Evolutionary conservation across 1,140 invertebrate genomes (phyloP).

Genomic region (Geopemphigus sp.): DNA sequence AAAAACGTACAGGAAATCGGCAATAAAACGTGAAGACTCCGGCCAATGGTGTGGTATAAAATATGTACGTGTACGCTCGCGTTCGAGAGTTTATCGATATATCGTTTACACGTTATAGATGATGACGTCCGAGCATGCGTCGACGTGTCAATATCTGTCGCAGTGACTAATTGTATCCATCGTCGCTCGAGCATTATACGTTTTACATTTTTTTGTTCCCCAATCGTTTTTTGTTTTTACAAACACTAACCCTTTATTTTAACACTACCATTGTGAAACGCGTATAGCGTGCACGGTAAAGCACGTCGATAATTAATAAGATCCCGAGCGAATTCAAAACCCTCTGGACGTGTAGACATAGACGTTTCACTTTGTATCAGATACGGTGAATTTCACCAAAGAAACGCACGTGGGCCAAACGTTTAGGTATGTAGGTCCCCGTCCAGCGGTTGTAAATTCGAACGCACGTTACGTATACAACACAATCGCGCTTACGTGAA

Average conservation of each 20-base stretch:
- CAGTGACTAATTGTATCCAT: neutral
- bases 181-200: neutral
- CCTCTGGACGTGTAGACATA: neutral
- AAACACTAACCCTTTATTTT: no score
- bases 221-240: no score
- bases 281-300: neutral
- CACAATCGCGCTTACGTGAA: neutral
- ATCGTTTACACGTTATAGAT: no score
- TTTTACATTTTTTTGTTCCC: no score
- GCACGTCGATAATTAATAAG: neutral
- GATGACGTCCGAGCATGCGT: no score
- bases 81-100: neutral
- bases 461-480: neutral
- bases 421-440: slow-evolving; percentile 6
- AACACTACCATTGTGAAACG: neutral
- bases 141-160: no score
- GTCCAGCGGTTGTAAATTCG: slow-evolving; percentile 14
- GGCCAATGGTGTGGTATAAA: neutral
- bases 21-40: neutral
- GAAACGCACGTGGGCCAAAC: slow-evolving; percentile 7
- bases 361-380: neutral
- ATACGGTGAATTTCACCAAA: slow-evolving; percentile 37
- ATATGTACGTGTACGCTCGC: neutral
- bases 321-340: neutral
- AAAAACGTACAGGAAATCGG: neutral